Percentiles rank a stretch among this genome's conserved stretches.
These are phyloP conservation scores for Drosophila bifasciata DNA, from an alignment of 1,140 invertebrate species.

Conservation along the genomic window DNA sequence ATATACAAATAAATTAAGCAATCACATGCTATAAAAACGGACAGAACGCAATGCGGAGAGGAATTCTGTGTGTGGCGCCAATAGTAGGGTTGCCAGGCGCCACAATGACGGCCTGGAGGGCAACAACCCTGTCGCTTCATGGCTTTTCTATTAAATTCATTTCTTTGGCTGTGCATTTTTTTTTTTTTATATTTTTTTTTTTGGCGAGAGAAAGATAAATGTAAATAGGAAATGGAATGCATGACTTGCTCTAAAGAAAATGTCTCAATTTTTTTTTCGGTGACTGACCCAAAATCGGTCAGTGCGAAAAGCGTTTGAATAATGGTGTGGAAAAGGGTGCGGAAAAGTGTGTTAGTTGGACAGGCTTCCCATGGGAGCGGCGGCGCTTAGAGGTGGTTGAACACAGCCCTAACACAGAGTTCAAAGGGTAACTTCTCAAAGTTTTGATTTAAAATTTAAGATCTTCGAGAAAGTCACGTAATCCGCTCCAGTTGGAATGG, in stretches of 20 bases:
- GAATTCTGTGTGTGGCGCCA: slow-evolving; percentile 60
- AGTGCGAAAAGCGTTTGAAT: slow-evolving; percentile 13
- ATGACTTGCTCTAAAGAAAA: slow-evolving; percentile 64
- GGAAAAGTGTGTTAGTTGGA: slow-evolving; percentile 49
- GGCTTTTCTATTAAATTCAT: slow-evolving; percentile 62
- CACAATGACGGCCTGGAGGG: slow-evolving; percentile 49
- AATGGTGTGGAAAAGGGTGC: slow-evolving; percentile 23
- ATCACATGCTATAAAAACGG: slow-evolving; percentile 64
- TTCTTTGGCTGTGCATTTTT: slow-evolving; percentile 35
- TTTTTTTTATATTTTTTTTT: slow-evolving; percentile 21
- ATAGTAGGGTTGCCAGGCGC: slow-evolving; percentile 60
- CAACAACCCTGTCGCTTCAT: slow-evolving; percentile 69
- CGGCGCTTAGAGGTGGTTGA: not conserved
- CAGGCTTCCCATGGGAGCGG: slow-evolving; percentile 27
- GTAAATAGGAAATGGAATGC: slow-evolving; percentile 70
- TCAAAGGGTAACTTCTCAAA: not conserved
- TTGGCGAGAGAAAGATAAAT: slow-evolving; percentile 61
- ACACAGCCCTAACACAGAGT: not conserved
- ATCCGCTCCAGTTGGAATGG: slow-evolving; percentile 23
- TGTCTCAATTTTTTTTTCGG: slow-evolving; percentile 46
- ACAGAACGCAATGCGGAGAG: slow-evolving; percentile 64
- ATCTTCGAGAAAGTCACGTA: slow-evolving; percentile 20
- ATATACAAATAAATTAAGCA: slow-evolving; percentile 73
- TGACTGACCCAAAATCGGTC: slow-evolving; percentile 27
- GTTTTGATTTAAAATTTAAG: not conserved